A percentile compares a stretch with the other conserved stretches of the same genome.
Conservation (phyloP, 2,888 invertebrate species). For the Aleiodes alternator region DNA sequence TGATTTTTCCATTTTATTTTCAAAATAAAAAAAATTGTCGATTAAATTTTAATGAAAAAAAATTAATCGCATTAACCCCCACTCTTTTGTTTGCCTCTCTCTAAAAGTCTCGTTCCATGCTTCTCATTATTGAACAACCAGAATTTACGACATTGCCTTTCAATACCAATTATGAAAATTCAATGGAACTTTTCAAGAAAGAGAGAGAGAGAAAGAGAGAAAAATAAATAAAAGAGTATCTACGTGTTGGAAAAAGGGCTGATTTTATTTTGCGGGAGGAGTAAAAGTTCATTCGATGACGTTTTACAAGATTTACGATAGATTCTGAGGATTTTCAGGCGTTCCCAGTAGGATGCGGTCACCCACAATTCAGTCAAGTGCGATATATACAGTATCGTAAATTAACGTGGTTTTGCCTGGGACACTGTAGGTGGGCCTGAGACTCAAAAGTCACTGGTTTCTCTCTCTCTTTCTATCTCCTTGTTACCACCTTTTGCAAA, state of each 20-base stretch:
- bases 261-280: conserved; percentile 1
- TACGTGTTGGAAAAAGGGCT: background rate
- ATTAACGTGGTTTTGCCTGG: conserved; percentile 31
- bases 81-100: too few relatives aligned
- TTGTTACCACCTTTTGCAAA: conserved; percentile 9
- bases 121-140: conserved; percentile 4
- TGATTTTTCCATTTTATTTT: too few relatives aligned
- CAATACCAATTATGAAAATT: conserved; percentile 22
- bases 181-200: background rate
- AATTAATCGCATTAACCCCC: too few relatives aligned
- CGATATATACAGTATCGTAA: conserved; percentile 33
- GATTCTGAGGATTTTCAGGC: conserved; percentile 55
- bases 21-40: too few relatives aligned
- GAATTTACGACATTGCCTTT: conserved; percentile 16
- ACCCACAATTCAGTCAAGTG: conserved; percentile 53
- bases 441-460: background rate
- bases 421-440: conserved; percentile 25
- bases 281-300: conserved; percentile 28
- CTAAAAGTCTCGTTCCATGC: background rate
- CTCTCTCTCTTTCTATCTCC: background rate
- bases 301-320: conserved; percentile 56
- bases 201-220: too few relatives aligned
- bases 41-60: too few relatives aligned
- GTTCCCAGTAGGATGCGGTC: conserved; percentile 59
- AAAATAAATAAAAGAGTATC: background rate